Conservation (phyloP, 2,888 invertebrate species). For the Melangyna quadrimaculata region DNA sequence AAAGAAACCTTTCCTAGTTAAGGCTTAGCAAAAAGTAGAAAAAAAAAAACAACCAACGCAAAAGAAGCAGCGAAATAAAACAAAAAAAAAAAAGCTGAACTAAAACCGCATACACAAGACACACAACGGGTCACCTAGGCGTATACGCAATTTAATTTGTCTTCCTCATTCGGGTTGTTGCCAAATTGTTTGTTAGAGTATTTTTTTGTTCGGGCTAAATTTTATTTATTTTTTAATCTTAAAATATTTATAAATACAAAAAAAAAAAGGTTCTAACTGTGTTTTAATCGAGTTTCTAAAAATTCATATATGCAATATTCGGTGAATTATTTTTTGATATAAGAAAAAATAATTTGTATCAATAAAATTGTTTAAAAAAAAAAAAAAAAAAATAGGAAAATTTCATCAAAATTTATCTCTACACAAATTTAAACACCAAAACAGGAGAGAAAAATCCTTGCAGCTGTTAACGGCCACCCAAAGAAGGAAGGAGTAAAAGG, state of each 20-base stretch:
- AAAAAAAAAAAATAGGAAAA: background rate
- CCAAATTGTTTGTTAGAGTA: background rate
- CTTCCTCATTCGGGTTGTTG: conserved; percentile 3
- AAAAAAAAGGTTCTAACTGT: background rate
- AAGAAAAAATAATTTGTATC: background rate
- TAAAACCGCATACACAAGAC: conserved; percentile 61
- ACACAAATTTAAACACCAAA: background rate
- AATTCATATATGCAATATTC: background rate
- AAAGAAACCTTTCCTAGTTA: conserved; percentile 22
- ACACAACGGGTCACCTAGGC: conserved; percentile 55
- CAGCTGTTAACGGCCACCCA: conserved; percentile 37
- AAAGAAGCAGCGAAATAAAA: conserved; percentile 14
- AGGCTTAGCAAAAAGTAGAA: conserved; percentile 13
- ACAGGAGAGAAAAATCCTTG: conserved; percentile 5
- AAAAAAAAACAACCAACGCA: background rate
- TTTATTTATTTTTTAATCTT: background rate
- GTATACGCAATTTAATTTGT: conserved; percentile 56
- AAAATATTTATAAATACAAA: background rate
- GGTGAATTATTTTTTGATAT: background rate
- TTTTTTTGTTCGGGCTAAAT: background rate
- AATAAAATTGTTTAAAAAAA: background rate
- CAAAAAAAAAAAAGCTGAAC: conserved; percentile 17
- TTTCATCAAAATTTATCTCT: background rate
- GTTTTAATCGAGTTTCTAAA: background rate
- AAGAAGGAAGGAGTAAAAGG: background rate